phyloP scores from a whole-genome alignment of 2,888 invertebrate species.

The Cosmopolites sordidus region DNA sequence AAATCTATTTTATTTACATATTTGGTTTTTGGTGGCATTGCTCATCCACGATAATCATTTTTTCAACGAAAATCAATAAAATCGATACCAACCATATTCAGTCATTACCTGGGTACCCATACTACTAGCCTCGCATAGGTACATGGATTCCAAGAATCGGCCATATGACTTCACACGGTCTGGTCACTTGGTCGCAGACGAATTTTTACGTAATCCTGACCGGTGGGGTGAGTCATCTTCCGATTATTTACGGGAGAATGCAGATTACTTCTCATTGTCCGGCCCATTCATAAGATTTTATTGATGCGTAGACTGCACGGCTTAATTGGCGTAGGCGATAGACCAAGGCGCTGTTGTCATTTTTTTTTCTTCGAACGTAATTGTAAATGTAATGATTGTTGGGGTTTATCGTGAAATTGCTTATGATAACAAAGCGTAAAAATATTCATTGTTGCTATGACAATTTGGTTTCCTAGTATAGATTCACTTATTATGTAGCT shows the following conservation, averaged over 20 bases:
- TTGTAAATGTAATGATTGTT: not conserved
- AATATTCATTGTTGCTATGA: too few relatives aligned
- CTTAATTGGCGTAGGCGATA: conserved; percentile 8
- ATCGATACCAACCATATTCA: not conserved
- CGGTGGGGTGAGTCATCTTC: conserved; percentile 9
- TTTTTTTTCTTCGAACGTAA: conserved; percentile 2
- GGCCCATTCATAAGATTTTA: conserved; percentile 11
- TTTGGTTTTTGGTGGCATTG: too few relatives aligned
- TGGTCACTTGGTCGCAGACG: conserved; percentile 11
- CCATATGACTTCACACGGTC: conserved; percentile 13
- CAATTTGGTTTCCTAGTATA: too few relatives aligned
- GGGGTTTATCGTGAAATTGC: not conserved
- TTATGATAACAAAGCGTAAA: too few relatives aligned
- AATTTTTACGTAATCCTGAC: conserved; percentile 12
- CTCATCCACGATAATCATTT: too few relatives aligned
- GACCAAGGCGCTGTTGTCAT: not conserved
- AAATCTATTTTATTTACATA: too few relatives aligned
- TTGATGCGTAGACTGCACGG: conserved; percentile 7
- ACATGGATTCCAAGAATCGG: conserved; percentile 10
- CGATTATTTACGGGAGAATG: conserved; percentile 13
- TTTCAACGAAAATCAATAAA: too few relatives aligned
- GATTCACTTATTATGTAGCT: too few relatives aligned
- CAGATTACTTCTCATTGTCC: conserved; percentile 6
- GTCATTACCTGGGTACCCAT: not conserved
- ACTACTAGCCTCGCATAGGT: conserved; percentile 3